Conservation (phyloP, 1,140 invertebrate species). For the Zophobas atratus region DNA sequence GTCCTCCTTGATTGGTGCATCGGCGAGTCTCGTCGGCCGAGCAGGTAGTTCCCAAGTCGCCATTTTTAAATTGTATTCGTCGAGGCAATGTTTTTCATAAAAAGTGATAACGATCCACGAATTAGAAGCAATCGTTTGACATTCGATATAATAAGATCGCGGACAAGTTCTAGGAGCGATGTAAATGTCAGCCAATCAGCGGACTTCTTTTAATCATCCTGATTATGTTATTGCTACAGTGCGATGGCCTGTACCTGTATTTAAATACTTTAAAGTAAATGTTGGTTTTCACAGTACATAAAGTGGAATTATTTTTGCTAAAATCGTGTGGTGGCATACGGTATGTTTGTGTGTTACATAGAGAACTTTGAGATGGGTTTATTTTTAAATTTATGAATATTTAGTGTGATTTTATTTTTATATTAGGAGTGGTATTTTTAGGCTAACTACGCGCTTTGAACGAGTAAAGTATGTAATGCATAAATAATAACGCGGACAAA, state of each 20-base stretch:
- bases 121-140: conserved; percentile 33
- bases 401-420: conserved; percentile 42
- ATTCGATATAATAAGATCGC: conserved; percentile 27
- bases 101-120: conserved; percentile 41
- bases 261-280: background rate
- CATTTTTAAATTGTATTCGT: conserved; percentile 22
- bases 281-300: conserved; percentile 7
- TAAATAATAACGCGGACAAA: conserved; percentile 30
- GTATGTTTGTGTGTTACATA: background rate
- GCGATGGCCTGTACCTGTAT: conserved; percentile 21
- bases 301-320: conserved; percentile 30
- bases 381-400: conserved; percentile 37
- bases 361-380: conserved; percentile 6
- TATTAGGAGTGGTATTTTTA: conserved; percentile 26
- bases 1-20: conserved; percentile 6
- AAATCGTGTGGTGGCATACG: conserved; percentile 2
- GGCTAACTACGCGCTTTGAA: conserved; percentile 15
- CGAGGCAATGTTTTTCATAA: conserved; percentile 8
- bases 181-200: conserved; percentile 32
- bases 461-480: conserved; percentile 32
- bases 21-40: background rate
- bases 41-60: conserved; percentile 1
- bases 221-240: conserved; percentile 22
- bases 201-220: conserved; percentile 20
- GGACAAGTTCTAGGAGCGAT: conserved; percentile 19